Percentiles rank a stretch among this genome's conserved stretches.
Evolutionary conservation across 2,113 vertebrate genomes (phyloP).

Genomic region (Phyllopteryx taeniolatus): DNA sequence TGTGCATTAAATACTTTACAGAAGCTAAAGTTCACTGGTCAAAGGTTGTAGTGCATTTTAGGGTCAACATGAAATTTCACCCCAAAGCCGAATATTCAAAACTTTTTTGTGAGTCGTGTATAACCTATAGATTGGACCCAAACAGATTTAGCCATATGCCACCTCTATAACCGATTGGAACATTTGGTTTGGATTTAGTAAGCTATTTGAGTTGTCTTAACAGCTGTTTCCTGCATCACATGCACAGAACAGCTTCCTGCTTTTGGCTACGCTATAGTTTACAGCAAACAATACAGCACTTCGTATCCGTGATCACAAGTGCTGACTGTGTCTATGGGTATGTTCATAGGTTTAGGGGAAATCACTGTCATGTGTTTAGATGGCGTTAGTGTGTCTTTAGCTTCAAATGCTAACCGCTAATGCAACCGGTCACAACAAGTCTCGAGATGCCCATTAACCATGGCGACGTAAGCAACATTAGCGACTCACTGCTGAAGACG

Average conservation of each 20-base stretch:
- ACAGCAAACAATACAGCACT: background rate
- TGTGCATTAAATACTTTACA: too few species aligned
- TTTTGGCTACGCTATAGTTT: background rate
- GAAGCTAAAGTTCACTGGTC: too few species aligned
- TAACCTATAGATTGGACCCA: too few species aligned
- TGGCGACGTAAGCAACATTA: slow-evolving; percentile 2
- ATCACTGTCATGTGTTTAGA: background rate
- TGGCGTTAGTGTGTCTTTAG: background rate
- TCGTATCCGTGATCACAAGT: background rate
- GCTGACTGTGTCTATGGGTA: background rate
- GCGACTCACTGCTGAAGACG: background rate
- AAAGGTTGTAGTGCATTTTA: too few species aligned
- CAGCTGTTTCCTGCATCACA: background rate
- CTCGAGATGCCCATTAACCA: slow-evolving; percentile 3
- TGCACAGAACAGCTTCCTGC: background rate
- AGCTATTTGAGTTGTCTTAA: background rate
- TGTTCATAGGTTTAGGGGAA: background rate
- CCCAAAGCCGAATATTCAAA: background rate
- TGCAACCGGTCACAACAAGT: slow-evolving; percentile 11
- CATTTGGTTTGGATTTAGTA: background rate
- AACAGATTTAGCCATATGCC: background rate
- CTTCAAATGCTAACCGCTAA: background rate
- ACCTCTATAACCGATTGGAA: background rate
- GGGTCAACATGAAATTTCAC: background rate
- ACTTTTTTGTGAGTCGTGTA: too few species aligned